phyloP scores from a whole-genome alignment of 2,797 vertebrate genomes.

The Poecilia picta region DNA sequence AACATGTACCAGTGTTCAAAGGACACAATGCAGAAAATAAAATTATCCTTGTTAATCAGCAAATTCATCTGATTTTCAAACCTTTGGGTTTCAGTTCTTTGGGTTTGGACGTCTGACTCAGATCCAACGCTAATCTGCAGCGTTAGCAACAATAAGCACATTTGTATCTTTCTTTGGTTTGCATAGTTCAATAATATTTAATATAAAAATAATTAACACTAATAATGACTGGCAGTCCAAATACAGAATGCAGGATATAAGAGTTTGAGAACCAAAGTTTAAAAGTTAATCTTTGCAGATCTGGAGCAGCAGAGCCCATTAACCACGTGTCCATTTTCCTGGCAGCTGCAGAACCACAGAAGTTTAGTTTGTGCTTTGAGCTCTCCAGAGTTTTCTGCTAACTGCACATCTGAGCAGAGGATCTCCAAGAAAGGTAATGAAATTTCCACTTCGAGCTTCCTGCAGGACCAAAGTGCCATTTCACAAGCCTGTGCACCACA shows the following conservation, averaged over 20 bases:
- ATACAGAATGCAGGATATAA: too few relatives aligned
- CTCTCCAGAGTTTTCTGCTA: constrained; percentile 52
- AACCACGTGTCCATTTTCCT: constrained; percentile 29
- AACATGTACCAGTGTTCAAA: not conserved
- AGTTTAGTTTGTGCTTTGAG: constrained; percentile 34
- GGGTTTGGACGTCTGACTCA: not conserved
- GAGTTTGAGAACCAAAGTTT: not conserved
- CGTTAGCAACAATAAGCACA: not conserved
- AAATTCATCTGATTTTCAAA: not conserved
- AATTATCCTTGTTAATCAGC: not conserved
- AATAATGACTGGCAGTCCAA: not conserved
- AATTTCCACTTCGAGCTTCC: constrained; percentile 71
- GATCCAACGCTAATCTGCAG: not conserved
- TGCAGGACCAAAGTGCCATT: constrained; percentile 69
- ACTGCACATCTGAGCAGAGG: constrained; percentile 55
- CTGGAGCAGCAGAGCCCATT: constrained; percentile 40
- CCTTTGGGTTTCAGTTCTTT: not conserved
- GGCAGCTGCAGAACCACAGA: constrained; percentile 16
- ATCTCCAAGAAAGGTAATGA: constrained; percentile 70
- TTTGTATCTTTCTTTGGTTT: not conserved
- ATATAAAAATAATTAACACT: not conserved
- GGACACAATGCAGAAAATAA: not conserved
- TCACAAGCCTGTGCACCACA: constrained; percentile 68
- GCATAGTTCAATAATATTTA: not conserved
- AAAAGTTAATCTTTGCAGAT: constrained; percentile 26